Percentiles rank a stretch among this genome's conserved stretches.
These are phyloP conservation scores for Strigamia maritima DNA, from an alignment of 2,888 invertebrate genomes.

Conservation along the genomic window DNA sequence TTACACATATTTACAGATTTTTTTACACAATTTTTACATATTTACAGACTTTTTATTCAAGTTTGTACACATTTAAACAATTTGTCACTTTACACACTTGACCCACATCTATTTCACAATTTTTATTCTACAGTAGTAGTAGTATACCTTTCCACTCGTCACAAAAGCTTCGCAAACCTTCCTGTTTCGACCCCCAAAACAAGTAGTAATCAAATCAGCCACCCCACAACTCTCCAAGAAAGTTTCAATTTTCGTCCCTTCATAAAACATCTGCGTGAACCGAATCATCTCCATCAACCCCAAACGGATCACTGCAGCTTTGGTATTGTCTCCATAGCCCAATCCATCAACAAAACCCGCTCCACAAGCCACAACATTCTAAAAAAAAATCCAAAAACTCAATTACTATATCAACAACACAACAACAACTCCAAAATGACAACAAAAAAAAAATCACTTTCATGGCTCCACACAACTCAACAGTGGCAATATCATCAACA, in stretches of 20 bases:
- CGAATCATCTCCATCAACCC: slow-evolving; percentile 99
- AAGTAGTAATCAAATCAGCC: slow-evolving; percentile 97
- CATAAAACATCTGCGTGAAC: slow-evolving; percentile 87
- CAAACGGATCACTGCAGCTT: slow-evolving; percentile 94
- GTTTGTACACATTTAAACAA: no score
- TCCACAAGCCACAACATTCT: slow-evolving; percentile 98
- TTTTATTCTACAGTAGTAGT: no score
- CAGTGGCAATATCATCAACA: slow-evolving; percentile 92
- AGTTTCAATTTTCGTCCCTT: slow-evolving; percentile 82
- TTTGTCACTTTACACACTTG: no score
- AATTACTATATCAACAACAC: no score
- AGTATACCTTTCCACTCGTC: slow-evolving; percentile 79
- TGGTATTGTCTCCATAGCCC: slow-evolving; percentile 93
- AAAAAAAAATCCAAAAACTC: not conserved
- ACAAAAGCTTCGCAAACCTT: slow-evolving; percentile 94
- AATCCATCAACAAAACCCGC: slow-evolving; percentile 98
- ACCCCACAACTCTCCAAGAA: slow-evolving; percentile 99
- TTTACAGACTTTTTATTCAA: no score
- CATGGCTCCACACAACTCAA: slow-evolving; percentile 96
- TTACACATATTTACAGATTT: no score
- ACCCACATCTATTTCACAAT: no score
- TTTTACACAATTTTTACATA: no score
- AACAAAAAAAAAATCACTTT: slow-evolving; percentile 63
- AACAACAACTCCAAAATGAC: no score
- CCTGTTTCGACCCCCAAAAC: slow-evolving; percentile 95